phyloP scores from a whole-genome alignment of 2,888 invertebrate species.

The Acrobasis suavella region DNA sequence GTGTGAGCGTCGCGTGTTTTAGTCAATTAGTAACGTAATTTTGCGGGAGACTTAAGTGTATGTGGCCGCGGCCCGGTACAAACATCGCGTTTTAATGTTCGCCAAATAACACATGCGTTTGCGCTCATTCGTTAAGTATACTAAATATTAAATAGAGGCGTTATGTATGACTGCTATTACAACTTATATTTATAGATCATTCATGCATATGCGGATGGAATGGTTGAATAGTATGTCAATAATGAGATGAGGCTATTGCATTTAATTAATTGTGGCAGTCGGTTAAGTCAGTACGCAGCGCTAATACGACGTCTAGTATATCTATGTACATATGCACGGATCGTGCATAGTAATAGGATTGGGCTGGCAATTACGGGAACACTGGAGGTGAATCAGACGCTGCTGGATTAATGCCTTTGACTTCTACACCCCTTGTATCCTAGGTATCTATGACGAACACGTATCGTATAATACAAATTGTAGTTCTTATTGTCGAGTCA shows the following conservation, averaged over 20 bases:
- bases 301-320: slow-evolving; percentile 55
- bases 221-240: slow-evolving; percentile 60
- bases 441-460: slow-evolving; percentile 23
- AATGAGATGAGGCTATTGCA: slow-evolving; percentile 76
- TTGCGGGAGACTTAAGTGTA: slow-evolving; percentile 81
- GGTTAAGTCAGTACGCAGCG: slow-evolving; percentile 51
- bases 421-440: slow-evolving; percentile 46
- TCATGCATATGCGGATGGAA: slow-evolving; percentile 46
- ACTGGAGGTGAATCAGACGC: slow-evolving; percentile 65
- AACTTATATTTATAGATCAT: slow-evolving; percentile 37
- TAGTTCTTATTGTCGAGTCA: too few species aligned
- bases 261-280: slow-evolving; percentile 76
- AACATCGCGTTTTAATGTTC: slow-evolving; percentile 56
- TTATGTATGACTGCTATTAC: slow-evolving; percentile 36
- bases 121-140: slow-evolving; percentile 23
- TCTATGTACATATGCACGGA: slow-evolving; percentile 51
- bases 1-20: slow-evolving; percentile 83
- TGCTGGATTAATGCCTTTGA: slow-evolving; percentile 67
- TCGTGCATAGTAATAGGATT: slow-evolving; percentile 66
- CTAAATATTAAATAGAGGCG: slow-evolving; percentile 25
- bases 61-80: slow-evolving; percentile 65
- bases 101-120: slow-evolving; percentile 36
- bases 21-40: slow-evolving; percentile 83
- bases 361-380: slow-evolving; percentile 66
- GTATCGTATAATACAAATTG: slow-evolving; percentile 21